Conservation (phyloP, 2,797 vertebrate genomes). For the Mico argentatus region DNA sequence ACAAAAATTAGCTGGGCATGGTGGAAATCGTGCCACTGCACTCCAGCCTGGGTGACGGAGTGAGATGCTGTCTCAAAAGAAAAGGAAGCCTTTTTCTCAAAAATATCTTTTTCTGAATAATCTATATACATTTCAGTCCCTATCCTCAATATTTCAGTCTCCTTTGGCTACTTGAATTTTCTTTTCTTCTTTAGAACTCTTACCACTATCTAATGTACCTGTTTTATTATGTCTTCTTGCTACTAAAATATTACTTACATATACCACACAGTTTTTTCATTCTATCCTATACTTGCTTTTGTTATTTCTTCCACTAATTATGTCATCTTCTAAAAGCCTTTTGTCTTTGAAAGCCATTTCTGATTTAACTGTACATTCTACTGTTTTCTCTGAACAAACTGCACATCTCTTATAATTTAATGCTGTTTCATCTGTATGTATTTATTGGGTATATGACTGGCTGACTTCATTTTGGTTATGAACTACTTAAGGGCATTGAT, state of each 20-base stretch:
- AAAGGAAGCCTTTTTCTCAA: neutral
- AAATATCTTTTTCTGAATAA: neutral
- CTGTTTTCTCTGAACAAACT: neutral
- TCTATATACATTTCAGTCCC: neutral
- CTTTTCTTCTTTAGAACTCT: neutral
- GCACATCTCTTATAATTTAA: neutral
- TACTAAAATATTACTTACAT: neutral
- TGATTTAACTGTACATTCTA: neutral
- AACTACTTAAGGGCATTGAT: neutral
- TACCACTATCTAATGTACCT: neutral
- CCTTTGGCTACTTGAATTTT: neutral
- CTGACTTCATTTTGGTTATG: neutral
- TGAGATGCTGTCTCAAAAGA: no score
- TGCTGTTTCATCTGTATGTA: neutral
- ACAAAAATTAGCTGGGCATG: no score
- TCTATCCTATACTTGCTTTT: neutral
- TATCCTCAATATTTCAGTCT: neutral
- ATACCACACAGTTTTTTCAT: neutral
- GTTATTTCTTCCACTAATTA: neutral
- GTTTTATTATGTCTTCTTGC: neutral
- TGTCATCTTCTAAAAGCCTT: neutral
- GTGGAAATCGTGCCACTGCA: no score
- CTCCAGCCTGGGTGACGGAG: no score
- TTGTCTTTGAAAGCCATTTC: neutral
- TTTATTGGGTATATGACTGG: neutral